Evolutionary conservation across 2,797 vertebrate species (phyloP).

Genomic region (Sebastes miniatus): DNA sequence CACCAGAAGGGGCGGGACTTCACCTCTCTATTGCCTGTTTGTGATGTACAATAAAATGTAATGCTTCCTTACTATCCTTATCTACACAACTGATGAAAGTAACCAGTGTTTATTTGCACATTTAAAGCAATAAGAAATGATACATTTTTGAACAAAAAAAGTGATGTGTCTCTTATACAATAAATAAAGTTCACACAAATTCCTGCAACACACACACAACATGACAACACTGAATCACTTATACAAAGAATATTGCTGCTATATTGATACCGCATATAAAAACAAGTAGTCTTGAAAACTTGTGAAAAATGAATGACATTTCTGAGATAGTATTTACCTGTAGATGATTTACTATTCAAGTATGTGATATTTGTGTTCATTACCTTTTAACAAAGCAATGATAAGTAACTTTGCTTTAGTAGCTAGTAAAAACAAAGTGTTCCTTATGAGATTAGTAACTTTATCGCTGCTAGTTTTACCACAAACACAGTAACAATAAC

Average conservation of each 20-base stretch:
- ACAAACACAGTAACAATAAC: background rate
- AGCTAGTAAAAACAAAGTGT: background rate
- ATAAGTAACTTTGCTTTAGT: background rate
- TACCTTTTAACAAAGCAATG: background rate
- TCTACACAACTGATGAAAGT: background rate
- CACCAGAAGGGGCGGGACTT: too few relatives aligned
- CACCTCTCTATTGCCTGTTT: background rate
- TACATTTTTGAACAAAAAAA: constrained; percentile 9
- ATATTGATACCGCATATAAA: background rate
- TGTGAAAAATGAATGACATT: background rate
- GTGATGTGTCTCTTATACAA: constrained; percentile 18
- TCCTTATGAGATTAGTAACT: background rate
- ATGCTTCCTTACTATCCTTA: background rate
- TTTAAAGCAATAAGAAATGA: constrained; percentile 29
- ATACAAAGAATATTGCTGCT: constrained; percentile 18
- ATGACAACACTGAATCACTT: constrained; percentile 10
- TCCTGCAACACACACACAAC: constrained; percentile 33
- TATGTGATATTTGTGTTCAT: background rate
- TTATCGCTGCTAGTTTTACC: background rate
- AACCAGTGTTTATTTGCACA: constrained; percentile 48
- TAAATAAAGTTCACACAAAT: constrained; percentile 39
- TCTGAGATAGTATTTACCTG: background rate
- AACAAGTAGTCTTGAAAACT: background rate
- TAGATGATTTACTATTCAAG: background rate
- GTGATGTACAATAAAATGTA: background rate